Percentiles rank a stretch among this genome's conserved stretches.
These are phyloP conservation scores for Lasioglossum oenotherae DNA, from an alignment of 2,888 invertebrate species.

Conservation along the genomic window DNA sequence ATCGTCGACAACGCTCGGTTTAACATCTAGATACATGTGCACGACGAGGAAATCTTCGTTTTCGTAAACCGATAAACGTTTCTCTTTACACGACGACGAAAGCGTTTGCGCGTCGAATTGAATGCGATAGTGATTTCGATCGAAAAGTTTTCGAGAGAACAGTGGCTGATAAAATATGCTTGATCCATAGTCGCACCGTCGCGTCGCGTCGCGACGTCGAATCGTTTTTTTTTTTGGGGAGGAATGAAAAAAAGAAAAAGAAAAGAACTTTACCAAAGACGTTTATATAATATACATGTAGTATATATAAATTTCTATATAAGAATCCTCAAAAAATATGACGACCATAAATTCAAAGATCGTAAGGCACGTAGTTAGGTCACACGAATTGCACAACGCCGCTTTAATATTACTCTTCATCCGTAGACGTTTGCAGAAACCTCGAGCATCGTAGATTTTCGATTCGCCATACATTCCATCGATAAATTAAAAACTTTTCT, in stretches of 20 bases:
- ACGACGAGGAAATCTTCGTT: not conserved
- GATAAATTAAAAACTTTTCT: slow-evolving; percentile 42
- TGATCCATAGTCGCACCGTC: no score
- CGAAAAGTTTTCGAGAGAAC: not conserved
- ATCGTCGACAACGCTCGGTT: slow-evolving; percentile 4
- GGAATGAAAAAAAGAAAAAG: not conserved
- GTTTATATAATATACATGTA: not conserved
- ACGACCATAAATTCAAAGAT: slow-evolving; percentile 40
- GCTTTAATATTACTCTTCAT: slow-evolving; percentile 3
- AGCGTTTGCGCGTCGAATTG: not conserved
- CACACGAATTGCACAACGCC: slow-evolving; percentile 52
- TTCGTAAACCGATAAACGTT: not conserved
- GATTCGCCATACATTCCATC: not conserved
- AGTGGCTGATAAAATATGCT: not conserved
- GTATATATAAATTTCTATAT: slow-evolving; percentile 5
- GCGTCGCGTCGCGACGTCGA: not conserved
- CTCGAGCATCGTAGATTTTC: not conserved
- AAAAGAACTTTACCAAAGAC: slow-evolving; percentile 24
- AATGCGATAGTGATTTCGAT: slow-evolving; percentile 4
- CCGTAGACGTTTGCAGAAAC: slow-evolving; percentile 32
- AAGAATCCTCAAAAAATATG: slow-evolving; percentile 48
- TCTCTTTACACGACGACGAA: not conserved
- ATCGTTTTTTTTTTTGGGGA: not conserved
- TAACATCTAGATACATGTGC: not conserved
- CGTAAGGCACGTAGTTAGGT: slow-evolving; percentile 69